phyloP scores from a whole-genome alignment of 35 echinoderm and acorn worm species.

The Apostichopus parvimensis region DNA sequence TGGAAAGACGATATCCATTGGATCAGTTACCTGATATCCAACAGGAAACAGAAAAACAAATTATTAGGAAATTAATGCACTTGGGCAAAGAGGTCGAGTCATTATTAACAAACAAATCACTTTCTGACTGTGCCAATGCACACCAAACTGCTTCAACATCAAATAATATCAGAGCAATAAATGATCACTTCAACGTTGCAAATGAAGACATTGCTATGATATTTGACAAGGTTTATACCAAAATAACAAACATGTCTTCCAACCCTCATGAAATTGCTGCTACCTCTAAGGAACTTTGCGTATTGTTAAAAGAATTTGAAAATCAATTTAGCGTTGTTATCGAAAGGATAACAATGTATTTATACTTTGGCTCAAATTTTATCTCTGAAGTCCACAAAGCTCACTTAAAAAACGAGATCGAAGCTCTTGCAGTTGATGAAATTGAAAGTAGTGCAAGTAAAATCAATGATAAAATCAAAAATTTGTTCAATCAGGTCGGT shows the following conservation, averaged over 20 bases:
- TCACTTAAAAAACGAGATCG: neutral
- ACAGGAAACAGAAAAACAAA: neutral
- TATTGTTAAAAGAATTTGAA: neutral
- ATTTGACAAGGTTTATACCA: neutral
- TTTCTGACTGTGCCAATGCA: neutral
- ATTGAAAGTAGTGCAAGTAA: neutral
- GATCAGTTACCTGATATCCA: neutral
- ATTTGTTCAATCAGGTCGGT: no score
- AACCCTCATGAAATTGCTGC: neutral
- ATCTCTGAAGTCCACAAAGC: conserved; percentile 3
- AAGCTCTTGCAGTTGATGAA: neutral
- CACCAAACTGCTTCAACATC: neutral
- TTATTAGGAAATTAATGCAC: neutral
- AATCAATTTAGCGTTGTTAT: neutral
- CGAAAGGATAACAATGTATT: neutral
- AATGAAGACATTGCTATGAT: neutral
- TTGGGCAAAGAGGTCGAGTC: neutral
- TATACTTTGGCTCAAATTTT: conserved; percentile 19
- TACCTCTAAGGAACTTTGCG: neutral
- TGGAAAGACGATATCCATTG: neutral
- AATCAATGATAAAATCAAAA: neutral
- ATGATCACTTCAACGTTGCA: conserved; percentile 11
- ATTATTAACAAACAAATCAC: neutral
- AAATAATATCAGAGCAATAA: neutral
- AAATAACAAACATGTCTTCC: neutral